These are phyloP conservation scores for Macaria notata DNA, from an alignment of 2,888 invertebrate genomes.

Conservation along the genomic window DNA sequence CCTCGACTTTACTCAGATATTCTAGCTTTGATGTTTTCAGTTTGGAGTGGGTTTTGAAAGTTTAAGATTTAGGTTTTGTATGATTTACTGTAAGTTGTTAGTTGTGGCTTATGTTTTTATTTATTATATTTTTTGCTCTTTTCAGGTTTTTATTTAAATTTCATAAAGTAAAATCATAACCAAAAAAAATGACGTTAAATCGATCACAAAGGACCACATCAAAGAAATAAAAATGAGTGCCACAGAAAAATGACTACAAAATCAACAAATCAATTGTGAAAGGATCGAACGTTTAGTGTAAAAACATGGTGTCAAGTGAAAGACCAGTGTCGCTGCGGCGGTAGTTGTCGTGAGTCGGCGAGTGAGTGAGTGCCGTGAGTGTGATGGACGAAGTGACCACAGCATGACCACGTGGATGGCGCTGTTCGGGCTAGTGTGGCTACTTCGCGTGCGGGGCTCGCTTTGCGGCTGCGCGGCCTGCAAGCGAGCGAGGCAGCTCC, in stretches of 20 bases:
- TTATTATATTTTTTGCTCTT: too few relatives aligned
- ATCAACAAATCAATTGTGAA: too few relatives aligned
- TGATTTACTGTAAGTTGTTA: too few relatives aligned
- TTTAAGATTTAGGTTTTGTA: neutral
- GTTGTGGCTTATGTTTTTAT: too few relatives aligned
- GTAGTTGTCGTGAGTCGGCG: slow-evolving; percentile 26
- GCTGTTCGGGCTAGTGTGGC: slow-evolving; percentile 93
- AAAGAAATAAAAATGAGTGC: too few relatives aligned
- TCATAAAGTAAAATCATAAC: too few relatives aligned
- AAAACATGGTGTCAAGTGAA: neutral
- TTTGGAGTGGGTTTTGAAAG: neutral
- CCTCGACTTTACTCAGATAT: neutral
- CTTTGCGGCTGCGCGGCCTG: slow-evolving; percentile 89
- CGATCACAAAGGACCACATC: too few relatives aligned
- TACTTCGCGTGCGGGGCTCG: slow-evolving; percentile 90
- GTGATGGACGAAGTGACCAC: slow-evolving; percentile 65
- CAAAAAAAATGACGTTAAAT: too few relatives aligned
- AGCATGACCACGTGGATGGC: slow-evolving; percentile 87
- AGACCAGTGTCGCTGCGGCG: neutral
- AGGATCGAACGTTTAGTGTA: neutral
- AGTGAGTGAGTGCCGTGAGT: slow-evolving; percentile 38
- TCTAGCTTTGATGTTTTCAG: neutral
- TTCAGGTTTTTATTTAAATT: too few relatives aligned
- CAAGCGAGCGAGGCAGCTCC: slow-evolving; percentile 76
- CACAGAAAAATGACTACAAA: too few relatives aligned